phyloP scores from a whole-genome alignment of 2,113 vertebrate species.

The Phodopus roborovskii region DNA sequence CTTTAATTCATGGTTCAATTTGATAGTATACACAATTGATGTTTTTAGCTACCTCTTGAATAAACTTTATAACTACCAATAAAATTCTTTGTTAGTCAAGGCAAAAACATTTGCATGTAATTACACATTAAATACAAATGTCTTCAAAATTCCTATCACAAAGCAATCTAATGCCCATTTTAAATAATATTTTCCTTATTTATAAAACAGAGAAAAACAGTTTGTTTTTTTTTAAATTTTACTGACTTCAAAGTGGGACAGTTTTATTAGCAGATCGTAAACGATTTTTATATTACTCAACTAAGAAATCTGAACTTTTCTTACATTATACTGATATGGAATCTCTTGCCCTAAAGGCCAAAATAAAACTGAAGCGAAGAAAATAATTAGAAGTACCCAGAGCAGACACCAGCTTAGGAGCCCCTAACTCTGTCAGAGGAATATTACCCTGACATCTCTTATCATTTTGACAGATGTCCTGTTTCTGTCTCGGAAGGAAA shows the following conservation, averaged over 20 bases:
- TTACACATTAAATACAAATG: constrained; percentile 9
- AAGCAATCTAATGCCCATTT: constrained; percentile 9
- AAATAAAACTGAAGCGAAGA: constrained; percentile 60
- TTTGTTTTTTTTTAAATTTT: neutral
- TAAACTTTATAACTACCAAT: constrained; percentile 13
- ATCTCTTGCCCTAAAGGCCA: constrained; percentile 37
- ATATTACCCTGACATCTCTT: constrained; percentile 44
- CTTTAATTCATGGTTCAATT: neutral
- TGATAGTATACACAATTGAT: neutral
- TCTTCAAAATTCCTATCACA: neutral
- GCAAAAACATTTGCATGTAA: neutral
- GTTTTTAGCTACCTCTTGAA: neutral
- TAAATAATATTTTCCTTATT: constrained; percentile 29
- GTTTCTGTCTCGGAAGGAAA: constrained; percentile 63
- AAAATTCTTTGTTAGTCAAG: constrained; percentile 4
- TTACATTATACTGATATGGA: constrained; percentile 1
- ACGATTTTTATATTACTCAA: constrained; percentile 46
- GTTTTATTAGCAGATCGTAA: constrained; percentile 15
- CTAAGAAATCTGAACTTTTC: constrained; percentile 27
- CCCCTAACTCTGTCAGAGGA: constrained; percentile 49
- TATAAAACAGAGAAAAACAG: neutral
- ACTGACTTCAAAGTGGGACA: neutral
- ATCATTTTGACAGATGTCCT: constrained; percentile 74
- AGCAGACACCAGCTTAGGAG: constrained; percentile 31
- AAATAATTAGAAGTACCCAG: constrained; percentile 30